Base-by-base conservation (phyloP, 1,140 invertebrate genomes). In the Philopotamus ludificatus region DNA sequence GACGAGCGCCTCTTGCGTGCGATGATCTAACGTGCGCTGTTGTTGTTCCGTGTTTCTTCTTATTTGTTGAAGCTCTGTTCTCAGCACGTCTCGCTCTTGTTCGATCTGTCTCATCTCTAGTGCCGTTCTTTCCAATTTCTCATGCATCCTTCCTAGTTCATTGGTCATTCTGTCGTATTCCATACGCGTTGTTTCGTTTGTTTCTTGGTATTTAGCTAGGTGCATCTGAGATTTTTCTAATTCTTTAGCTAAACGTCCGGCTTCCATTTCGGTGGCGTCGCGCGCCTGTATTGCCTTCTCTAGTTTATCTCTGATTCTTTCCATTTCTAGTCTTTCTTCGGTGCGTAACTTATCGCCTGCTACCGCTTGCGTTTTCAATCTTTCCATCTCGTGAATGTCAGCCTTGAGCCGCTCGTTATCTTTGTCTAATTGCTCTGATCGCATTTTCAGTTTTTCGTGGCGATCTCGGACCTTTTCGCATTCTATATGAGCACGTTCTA, bases 201-300 rank as follows among this genome's bases (percentile, higher is more conserved):
- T 87, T 73, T 93, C 90, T 72, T 92, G 86, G 71, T 90, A 89
- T 74, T 93, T 93, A 15, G 84, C 83, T 50, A 93, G 80, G 75
- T 91, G 86, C 77, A 90, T 83, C 73, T 92, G 90, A 25, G 89
- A 87, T 77, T 92, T 92, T 76, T 94, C 93, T 23, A 95, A 79
- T 76, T 95, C 93, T 72, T 94, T 91, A 8, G 89, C 90, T 47
- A 95, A 78, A 53, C 90, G 84, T 69, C 89, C 90, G 45, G 91
- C 87, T 77, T 95, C 92, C 72, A 91, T 81, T 79, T 94, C 91
- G 9, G 90, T 90, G 45, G 90, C 87, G 74, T 91, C 89, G 70
- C 89, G 82, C 2, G 87, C 87, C 68, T 87, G 85, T 26, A 89
- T 86, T 3, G 89, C 87, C 78, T 94, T 95, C 71, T 95, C 92